Conservation (phyloP, 2,797 vertebrate genomes). For the Sebastes taczanowskii region DNA sequence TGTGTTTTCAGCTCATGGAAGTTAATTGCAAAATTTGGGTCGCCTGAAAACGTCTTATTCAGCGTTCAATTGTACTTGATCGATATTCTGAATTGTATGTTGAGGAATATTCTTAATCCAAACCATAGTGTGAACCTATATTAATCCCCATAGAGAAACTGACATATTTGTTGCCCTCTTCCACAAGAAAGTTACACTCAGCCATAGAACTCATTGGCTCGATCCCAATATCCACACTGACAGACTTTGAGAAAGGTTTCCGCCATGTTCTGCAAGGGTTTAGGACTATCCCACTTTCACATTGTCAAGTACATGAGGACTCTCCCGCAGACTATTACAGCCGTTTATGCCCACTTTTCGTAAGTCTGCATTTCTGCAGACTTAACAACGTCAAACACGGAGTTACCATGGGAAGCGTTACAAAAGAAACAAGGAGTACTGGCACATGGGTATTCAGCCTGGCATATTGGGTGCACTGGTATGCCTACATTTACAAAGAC, state of each 20-base stretch:
- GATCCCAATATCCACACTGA: background rate
- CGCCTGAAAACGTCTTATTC: too few species aligned
- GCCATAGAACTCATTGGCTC: background rate
- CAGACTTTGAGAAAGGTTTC: background rate
- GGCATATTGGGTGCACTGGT: background rate
- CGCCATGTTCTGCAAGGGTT: background rate
- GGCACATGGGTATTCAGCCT: background rate
- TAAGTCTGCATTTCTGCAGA: background rate
- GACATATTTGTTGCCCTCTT: background rate
- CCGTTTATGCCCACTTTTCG: background rate
- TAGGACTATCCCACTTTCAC: background rate
- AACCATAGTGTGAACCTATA: background rate
- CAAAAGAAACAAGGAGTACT: background rate
- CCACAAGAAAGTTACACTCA: background rate
- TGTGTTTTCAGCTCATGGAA: too few species aligned
- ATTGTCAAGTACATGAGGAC: background rate
- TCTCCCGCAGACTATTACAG: background rate
- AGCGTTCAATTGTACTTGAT: too few species aligned
- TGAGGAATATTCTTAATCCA: background rate
- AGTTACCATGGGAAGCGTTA: background rate
- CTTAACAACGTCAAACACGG: background rate
- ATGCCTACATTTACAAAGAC: background rate
- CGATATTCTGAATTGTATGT: background rate
- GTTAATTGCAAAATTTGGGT: too few species aligned
- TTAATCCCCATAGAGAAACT: background rate